phyloP scores from a whole-genome alignment of 2,888 invertebrate genomes.

The Catocala fraxini region DNA sequence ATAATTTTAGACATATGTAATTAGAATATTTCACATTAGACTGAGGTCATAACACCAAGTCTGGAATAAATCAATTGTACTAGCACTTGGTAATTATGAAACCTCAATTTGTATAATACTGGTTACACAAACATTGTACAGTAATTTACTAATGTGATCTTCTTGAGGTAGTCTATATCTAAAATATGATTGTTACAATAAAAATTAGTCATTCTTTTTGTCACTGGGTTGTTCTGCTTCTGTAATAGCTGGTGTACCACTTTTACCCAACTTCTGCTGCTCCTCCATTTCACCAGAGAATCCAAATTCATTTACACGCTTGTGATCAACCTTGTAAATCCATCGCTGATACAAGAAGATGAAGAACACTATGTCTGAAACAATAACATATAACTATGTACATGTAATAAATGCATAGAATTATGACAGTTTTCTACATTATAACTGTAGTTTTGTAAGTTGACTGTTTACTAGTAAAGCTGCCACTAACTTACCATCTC shows the following conservation, averaged over 20 bases:
- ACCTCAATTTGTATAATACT: constrained; percentile 6
- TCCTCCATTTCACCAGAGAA: constrained; percentile 97
- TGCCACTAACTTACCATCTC: constrained; percentile 91
- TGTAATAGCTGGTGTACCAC: constrained; percentile 71
- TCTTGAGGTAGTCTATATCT: constrained; percentile 29
- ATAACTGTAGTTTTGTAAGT: no score
- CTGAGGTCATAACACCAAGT: not conserved
- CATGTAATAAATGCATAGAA: no score
- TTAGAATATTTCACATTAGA: not conserved
- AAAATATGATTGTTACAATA: constrained; percentile 32
- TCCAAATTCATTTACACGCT: constrained; percentile 99
- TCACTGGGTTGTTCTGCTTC: constrained; percentile 66
- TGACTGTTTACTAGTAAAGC: not conserved
- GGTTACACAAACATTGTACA: constrained; percentile 14
- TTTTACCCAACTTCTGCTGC: constrained; percentile 75
- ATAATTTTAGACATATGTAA: not conserved
- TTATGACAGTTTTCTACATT: no score
- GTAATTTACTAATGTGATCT: constrained; percentile 25
- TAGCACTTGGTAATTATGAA: constrained; percentile 12
- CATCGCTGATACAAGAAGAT: constrained; percentile 99
- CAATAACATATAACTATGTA: not conserved
- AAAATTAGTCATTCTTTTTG: constrained; percentile 81
- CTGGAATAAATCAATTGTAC: constrained; percentile 23
- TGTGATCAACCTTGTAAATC: constrained; percentile 99
- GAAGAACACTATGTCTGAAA: constrained; percentile 98